These are phyloP conservation scores for Micromys minutus DNA, from an alignment of 2,113 vertebrate genomes.

Conservation along the genomic window DNA sequence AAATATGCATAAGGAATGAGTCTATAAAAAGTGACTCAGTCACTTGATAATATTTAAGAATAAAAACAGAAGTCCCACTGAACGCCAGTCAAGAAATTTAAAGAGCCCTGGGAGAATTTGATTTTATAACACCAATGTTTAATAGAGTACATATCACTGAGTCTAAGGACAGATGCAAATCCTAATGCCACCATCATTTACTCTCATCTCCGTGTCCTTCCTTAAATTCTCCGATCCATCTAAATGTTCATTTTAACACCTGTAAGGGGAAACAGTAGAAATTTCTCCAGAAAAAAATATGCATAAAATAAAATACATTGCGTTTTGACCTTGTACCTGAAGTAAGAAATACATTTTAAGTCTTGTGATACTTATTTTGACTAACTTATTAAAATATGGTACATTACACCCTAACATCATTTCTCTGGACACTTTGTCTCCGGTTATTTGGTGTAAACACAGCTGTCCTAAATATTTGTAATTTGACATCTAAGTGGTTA, in stretches of 20 bases:
- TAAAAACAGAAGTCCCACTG: neutral
- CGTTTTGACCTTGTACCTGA: neutral
- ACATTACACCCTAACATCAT: neutral
- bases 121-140: neutral
- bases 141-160: neutral
- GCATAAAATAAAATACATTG: neutral
- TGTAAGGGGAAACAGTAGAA: neutral
- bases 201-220: neutral
- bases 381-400: neutral
- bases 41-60: constrained; percentile 68
- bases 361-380: neutral
- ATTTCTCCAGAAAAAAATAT: neutral
- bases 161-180: neutral
- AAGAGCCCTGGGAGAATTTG: neutral
- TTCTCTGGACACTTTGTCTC: neutral
- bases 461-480: constrained; percentile 33
- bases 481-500: constrained; percentile 19
- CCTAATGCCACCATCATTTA: neutral
- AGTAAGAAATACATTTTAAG: neutral
- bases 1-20: constrained; percentile 64
- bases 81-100: neutral
- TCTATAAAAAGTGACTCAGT: constrained; percentile 62
- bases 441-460: constrained; percentile 31
- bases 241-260: neutral
- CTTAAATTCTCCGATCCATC: neutral